Evolutionary conservation across 1,140 invertebrate species (phyloP), one percentile per base, ranked within the genome.

Genomic region (Musca vetustissima): DNA sequence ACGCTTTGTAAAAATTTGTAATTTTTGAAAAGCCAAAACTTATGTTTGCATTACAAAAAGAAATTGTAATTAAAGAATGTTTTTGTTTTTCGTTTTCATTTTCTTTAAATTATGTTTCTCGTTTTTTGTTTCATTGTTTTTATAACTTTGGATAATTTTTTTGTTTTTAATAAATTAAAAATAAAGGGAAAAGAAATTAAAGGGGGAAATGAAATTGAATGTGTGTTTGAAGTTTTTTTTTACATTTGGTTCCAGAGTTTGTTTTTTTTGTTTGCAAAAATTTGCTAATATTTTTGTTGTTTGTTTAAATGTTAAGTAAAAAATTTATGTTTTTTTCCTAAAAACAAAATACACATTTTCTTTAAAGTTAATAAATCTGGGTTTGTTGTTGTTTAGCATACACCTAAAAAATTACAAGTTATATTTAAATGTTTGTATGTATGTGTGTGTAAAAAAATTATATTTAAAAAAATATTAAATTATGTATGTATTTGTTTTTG

Each of bases 401-500:
- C 9, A 52, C 8, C 49, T 52, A 52, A 21, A 52, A 49, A 52
- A 52, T 52, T 19, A 43, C 36, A 43, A 43, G 36, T 43, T 43
- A 43, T 43, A 43, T 43, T 43, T 43, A 13, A 8, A 43, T 13
- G 36, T 43, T 28, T 28, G 1, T 24, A 13, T 24, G 1, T 24
- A 15, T 15, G 4, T 24, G 7, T 24, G 4, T 24, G 22, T 19
- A 64, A 43, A 47, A n/a, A 19, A 64, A 21, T 36, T 24, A 59
- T 24, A 59, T 24, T 24, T 21, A 64, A 64, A 64, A 47, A 43
- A 64, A 15, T 47, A 64, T 48, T 47, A 65, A n/a, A n/a, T n/a
- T n/a, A 65, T 68, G 17, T 59, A 47, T 59, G 11, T 69, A 55
- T 69, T 65, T 52, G 17, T 15, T 69, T 68, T 57, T 57, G 32